Evolutionary conservation across 2,113 vertebrate species (phyloP).

Genomic region (Campylomormyrus tamandua): DNA sequence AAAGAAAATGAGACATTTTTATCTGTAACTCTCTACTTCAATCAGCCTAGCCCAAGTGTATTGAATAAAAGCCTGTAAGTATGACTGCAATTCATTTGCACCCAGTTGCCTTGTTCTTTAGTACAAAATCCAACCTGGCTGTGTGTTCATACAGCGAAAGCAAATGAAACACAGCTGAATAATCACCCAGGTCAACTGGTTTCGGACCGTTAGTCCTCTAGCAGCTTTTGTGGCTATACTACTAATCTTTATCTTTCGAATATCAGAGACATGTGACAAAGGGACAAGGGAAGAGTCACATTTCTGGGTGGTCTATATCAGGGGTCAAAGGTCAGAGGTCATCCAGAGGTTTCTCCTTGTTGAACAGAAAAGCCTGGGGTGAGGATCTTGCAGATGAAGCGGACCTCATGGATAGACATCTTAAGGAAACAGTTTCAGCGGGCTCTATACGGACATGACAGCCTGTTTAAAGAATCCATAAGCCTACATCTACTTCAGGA

Average conservation of each 20-base stretch:
- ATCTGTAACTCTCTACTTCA: neutral
- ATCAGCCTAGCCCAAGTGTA: neutral
- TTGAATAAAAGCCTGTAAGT: neutral
- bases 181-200: neutral
- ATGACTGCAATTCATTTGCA: neutral
- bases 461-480: conserved; percentile 4
- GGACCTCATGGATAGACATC: neutral
- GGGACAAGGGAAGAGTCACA: neutral
- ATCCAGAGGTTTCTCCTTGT: neutral
- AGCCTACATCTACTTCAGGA: conserved; percentile 15
- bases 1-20: neutral
- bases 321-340: neutral
- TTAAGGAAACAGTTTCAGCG: neutral
- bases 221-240: neutral
- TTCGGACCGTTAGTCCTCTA: neutral
- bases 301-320: neutral
- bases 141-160: neutral
- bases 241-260: neutral
- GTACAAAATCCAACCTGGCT: neutral
- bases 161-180: neutral
- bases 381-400: neutral
- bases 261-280: neutral
- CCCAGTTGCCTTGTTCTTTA: neutral
- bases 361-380: neutral
- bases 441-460: neutral